Evolutionary conservation across 64 coral and sea anemone genomes (phyloP).

Genomic region (Pachyseris speciosa): DNA sequence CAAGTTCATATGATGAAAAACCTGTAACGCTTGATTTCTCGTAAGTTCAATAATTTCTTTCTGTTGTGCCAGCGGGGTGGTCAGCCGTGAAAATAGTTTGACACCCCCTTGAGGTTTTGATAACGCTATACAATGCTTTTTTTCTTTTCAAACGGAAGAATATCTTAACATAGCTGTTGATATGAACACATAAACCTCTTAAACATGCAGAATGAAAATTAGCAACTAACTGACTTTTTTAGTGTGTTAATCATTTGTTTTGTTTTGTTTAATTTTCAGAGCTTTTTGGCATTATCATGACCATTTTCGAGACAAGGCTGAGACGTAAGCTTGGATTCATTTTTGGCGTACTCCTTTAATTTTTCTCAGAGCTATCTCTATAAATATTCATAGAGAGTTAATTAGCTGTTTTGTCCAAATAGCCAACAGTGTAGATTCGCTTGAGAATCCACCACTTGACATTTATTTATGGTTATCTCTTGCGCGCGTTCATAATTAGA

Average conservation of each 20-base stretch:
- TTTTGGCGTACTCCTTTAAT: constrained; percentile 1
- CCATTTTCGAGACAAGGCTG: constrained; percentile 93
- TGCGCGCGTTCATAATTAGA: background rate
- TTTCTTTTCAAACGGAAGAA: constrained; percentile 21
- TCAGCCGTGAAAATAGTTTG: background rate
- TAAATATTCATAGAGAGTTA: constrained; percentile 1
- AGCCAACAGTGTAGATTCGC: background rate
- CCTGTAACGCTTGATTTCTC: background rate
- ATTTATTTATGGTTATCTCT: background rate
- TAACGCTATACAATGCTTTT: background rate
- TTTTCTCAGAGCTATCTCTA: background rate
- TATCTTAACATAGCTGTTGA: background rate
- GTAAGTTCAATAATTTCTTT: background rate
- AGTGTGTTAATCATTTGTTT: background rate
- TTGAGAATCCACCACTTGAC: background rate
- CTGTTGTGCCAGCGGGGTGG: background rate
- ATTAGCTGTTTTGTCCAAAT: background rate
- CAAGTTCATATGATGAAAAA: background rate
- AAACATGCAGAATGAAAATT: background rate
- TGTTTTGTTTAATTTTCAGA: constrained; percentile 38
- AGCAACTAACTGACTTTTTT: background rate
- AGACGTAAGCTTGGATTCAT: constrained; percentile 46
- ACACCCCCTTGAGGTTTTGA: constrained; percentile 1
- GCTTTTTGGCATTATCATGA: constrained; percentile 91
- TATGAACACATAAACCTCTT: background rate